phyloP scores from a whole-genome alignment of 1,140 invertebrate genomes.

The Sitobion miscanthi region DNA sequence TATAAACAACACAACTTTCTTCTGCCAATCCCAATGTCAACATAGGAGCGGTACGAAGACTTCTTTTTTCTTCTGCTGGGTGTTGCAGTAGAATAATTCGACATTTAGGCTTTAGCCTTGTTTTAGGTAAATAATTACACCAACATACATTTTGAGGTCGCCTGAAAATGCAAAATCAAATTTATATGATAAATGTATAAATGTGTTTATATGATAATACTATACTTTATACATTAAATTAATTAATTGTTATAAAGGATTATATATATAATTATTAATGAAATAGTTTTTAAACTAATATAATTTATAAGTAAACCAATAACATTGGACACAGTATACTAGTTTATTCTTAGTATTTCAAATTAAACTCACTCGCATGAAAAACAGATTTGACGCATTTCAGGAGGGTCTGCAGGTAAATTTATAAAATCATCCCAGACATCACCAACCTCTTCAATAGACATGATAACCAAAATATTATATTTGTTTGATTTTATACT shows the following conservation, averaged over 20 bases:
- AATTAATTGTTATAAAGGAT: background rate
- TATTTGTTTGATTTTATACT: background rate
- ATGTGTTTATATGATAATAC: background rate
- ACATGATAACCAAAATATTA: background rate
- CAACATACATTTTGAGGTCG: constrained; percentile 87
- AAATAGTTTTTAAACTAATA: background rate
- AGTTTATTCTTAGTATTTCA: background rate
- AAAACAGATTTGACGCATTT: constrained; percentile 72
- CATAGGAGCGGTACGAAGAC: constrained; percentile 88
- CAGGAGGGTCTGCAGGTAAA: constrained; percentile 76
- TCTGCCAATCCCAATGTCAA: constrained; percentile 75
- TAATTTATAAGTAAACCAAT: background rate
- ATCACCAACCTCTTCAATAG: constrained; percentile 63
- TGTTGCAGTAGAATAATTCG: constrained; percentile 86
- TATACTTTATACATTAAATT: background rate
- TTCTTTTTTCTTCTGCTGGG: constrained; percentile 89
- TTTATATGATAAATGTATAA: background rate
- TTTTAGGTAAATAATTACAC: constrained; percentile 79
- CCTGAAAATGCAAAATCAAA: constrained; percentile 65
- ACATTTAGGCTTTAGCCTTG: constrained; percentile 72
- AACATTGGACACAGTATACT: background rate
- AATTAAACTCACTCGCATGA: constrained; percentile 71
- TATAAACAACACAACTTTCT: constrained; percentile 78
- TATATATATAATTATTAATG: background rate
- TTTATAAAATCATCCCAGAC: constrained; percentile 74